Base-by-base conservation (phyloP, 2,888 invertebrate genomes). In the Sphaerophoria taeniata region DNA sequence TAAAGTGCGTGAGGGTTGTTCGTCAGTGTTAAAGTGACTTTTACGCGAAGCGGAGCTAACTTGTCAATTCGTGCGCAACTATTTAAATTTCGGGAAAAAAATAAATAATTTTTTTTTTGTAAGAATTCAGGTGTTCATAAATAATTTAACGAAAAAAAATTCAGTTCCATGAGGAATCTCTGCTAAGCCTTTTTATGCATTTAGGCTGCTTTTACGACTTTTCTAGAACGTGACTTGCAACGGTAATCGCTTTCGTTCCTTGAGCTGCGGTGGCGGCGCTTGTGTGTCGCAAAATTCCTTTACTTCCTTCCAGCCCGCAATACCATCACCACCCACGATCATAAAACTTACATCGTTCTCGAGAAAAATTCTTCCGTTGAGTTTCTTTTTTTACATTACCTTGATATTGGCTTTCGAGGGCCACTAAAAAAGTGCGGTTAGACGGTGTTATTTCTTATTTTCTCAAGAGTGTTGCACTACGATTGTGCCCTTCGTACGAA, bases 1-100 rank as follows among this genome's bases (percentile, higher is more conserved):
- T 47, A 85, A 85, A 85, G 84, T 85, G 85, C 85, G 85, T 81
- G n/a, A 85, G 85, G 76, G 63, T 77, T 85, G 76, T 81, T 77
- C 63, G 81, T 51, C 77, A 81, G 81, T 85, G 63, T 77, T 81
- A 63, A 85, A 81, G 81, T 85, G 85, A 81, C 76, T 85, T 81
- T 77, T 61, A 70, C 63, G 65, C 53, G 70, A 6, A 53, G 45
- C 69, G 60, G 81, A 71, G 67, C 39, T 67, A 43, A 12, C 12
- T 39, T 56, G 16, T 45, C 0, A 16, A 45, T 12, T 36, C 45
- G 39, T 43, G 45, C 70, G n/a, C 34, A 43, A 55, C 11, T 12
- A 16, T 9, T 7, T 4, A 34, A 39, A 58, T 47, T 39, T 3
- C 14, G 34, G 60, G 33, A 51, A 6, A 6, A 70, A 47, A 39